Conservation (phyloP, 1,140 invertebrate species). For the Goniozus legneri region DNA sequence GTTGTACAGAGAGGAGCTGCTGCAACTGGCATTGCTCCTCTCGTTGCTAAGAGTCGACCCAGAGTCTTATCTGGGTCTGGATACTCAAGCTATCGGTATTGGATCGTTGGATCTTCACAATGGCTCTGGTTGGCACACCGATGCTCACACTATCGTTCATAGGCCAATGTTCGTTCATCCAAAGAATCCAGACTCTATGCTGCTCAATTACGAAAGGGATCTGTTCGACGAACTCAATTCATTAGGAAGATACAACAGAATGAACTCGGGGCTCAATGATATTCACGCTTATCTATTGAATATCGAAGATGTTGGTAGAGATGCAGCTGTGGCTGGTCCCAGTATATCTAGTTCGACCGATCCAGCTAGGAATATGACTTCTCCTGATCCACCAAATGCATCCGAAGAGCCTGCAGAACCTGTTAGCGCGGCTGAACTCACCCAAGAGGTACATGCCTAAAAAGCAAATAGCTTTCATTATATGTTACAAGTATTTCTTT, state of each 20-base stretch:
- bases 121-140: slow-evolving; percentile 62
- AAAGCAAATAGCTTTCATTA: too few species aligned
- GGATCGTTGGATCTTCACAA: slow-evolving; percentile 62
- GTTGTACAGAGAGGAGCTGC: slow-evolving; percentile 71
- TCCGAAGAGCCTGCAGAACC: slow-evolving; percentile 24
- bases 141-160: slow-evolving; percentile 55
- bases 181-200: slow-evolving; percentile 70
- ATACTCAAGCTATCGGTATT: slow-evolving; percentile 54
- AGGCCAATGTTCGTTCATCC: slow-evolving; percentile 65
- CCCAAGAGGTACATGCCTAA: slow-evolving; percentile 49
- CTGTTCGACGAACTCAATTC: slow-evolving; percentile 76
- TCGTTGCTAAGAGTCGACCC: slow-evolving; percentile 74
- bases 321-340: slow-evolving; percentile 27
- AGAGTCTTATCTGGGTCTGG: slow-evolving; percentile 63
- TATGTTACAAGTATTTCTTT: too few species aligned
- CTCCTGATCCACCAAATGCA: slow-evolving; percentile 26
- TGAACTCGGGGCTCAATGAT: slow-evolving; percentile 45
- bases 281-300: slow-evolving; percentile 59
- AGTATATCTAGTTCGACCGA: slow-evolving; percentile 27
- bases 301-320: slow-evolving; percentile 39
- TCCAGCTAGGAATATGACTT: slow-evolving; percentile 26
- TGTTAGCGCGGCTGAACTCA: slow-evolving; percentile 41
- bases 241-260: slow-evolving; percentile 58
- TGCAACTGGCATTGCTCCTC: slow-evolving; percentile 73
- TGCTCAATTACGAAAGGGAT: slow-evolving; percentile 68